Base-by-base conservation (phyloP, 2,113 vertebrate species). In the Neoarius graeffei region DNA sequence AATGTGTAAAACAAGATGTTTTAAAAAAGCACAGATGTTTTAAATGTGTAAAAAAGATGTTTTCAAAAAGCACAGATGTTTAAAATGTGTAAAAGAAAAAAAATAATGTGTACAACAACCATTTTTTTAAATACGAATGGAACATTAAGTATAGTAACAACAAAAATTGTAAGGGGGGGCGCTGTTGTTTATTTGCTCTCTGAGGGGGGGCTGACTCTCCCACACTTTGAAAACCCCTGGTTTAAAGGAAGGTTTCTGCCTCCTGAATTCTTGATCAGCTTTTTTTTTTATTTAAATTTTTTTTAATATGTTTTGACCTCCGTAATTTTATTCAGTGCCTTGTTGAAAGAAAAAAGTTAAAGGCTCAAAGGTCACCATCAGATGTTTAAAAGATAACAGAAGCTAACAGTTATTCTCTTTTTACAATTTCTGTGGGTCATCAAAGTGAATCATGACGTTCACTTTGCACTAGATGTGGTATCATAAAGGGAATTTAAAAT, bases 291-390 rank as follows among this genome's bases (percentile, higher is more conserved):
- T 35, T 35, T 35, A 35, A n/a, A 35, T 35, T 35, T 35, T 35
- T 35, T 35, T 42, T 42, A 4, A 4, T 42, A 42, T 4, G 42
- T 42, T 5, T 85, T 76, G 57, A 25, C 50, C 25, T n/a, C 80
- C 25, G 67, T 77, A 62, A 85, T 54, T 80, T 60, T 80, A 66
- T 80, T 54, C 59, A 80, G 54, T 85, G 30, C n/a, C n/a, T 81
- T 87, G 14, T 42, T 62, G n/a, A 71, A 50, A 48, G 50, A 57
- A n/a, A 25, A 64, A 56, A 84, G 54, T 81, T 81, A 80, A 85
- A 87, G 30, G 52, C 59, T 23, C 83, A 13, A 57, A 50, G 15
- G 52, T 42, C 42, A 42, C 79, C 23, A 50, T 60, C 74, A 74
- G 48, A 89, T 48, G 27, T 87, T 81, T 48, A 42, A 73, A 80